These are phyloP conservation scores for Chironomus tentans DNA, from an alignment of 2,888 invertebrate genomes.

Conservation along the genomic window DNA sequence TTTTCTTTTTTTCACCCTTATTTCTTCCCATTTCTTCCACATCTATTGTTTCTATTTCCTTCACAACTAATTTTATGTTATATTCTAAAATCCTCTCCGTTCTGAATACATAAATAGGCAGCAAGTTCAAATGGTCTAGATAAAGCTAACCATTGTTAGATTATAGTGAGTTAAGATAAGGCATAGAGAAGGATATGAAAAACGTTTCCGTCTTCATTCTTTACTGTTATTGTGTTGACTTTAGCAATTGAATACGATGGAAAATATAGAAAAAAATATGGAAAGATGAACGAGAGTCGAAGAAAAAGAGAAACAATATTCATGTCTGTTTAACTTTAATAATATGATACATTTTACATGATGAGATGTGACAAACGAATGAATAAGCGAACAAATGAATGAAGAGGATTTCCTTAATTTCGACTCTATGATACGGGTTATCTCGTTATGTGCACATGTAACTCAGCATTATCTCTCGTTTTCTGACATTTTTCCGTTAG, in stretches of 20 bases:
- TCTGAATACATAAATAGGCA: slow-evolving; percentile 1
- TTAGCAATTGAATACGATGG: not conserved
- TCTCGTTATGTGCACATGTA: too few species aligned
- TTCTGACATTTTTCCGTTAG: too few species aligned
- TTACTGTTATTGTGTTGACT: not conserved
- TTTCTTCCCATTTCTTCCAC: not conserved
- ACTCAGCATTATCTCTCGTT: too few species aligned
- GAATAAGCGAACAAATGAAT: too few species aligned
- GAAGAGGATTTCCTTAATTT: too few species aligned
- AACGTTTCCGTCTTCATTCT: not conserved
- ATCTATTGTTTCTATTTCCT: not conserved
- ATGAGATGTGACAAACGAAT: too few species aligned
- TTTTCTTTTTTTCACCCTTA: too few species aligned
- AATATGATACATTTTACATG: not conserved
- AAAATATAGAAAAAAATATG: too few species aligned
- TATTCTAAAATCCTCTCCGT: not conserved
- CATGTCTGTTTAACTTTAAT: not conserved
- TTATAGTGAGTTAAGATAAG: not conserved
- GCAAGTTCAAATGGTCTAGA: not conserved
- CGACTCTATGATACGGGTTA: too few species aligned
- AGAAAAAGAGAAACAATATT: too few species aligned
- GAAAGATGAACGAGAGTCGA: too few species aligned
- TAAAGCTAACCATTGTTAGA: not conserved
- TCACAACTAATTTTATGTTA: not conserved
- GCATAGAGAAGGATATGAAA: not conserved